Evolutionary conservation across 2,888 invertebrate genomes (phyloP), one percentile per base, ranked within the genome.

Genomic region (Seira musarum): DNA sequence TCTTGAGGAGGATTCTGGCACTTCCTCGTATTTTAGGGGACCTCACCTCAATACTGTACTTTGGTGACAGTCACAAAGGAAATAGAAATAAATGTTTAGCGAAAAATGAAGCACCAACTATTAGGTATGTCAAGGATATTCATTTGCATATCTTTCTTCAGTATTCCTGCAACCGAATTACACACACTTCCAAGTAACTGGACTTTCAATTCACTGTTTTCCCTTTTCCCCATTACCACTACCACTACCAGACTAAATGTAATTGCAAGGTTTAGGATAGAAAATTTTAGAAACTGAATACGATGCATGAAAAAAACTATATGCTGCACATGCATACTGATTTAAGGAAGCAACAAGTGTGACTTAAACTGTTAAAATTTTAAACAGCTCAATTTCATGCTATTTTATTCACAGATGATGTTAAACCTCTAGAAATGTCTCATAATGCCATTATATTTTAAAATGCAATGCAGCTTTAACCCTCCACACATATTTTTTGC

Each of bases 201-300:
- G 67, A 78, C 66, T 78, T 61, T 72, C 46, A 46, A 78, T 70
- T 66, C 71, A 72, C 71, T 66, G 71, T 78, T 78, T 78, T 78
- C 67, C 71, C 71, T 72, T 78, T 78, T 71, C 57, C n/a, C 60
- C 22, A 19, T 53, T 67, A 17, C n/a, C 25, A 53, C 68, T 49
- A 22, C 5, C 10, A 64, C 40, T 40, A 13, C 40, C 13, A 40
- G 13, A 40, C 6, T 5, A 40, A 40, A 13, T 40, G 40, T 40
- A 40, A 5, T 8, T 40, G 40, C 13, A 13, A 40, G 40, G 6
- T 40, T 5, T 40, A 40, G 40, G 6, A 13, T 40, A n/a, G n/a
- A n/a, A 40, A 40, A 40, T 13, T 13, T 40, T 13, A 40, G 40
- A 40, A 40, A 40, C n/a, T n/a, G n/a, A n/a, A n/a, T n/a, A n/a